Evolutionary conservation across 2,113 vertebrate genomes (phyloP), one percentile per base, ranked within the genome.

Genomic region (Sinocyclocheilus grahami): DNA sequence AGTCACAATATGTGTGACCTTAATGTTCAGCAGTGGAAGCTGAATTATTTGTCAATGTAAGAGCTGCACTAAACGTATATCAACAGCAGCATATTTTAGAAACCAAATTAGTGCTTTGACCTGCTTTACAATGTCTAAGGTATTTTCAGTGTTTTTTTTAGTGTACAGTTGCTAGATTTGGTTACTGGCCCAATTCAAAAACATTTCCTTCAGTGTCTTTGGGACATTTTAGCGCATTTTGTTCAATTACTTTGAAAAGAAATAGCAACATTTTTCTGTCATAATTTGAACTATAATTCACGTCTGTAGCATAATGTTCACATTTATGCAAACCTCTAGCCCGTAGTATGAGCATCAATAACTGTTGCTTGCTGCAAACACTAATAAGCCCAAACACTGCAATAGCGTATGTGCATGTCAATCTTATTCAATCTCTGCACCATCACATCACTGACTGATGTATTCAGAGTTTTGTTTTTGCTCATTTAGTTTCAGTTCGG

Each of bases 401-500:
- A 37, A 30, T 71, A 20, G 7, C 10, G 3, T 69, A 30, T 71
- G 67, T 20, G 67, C 67, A 18, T 72, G 33, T n/a, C 37, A 75
- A 75, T 75, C 48, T 7, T 24, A 14, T 48, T 46, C 22, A 75
- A 60, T 62, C 27, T 39, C 30, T 62, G 30, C 55, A 60, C 20
- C 4, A 22, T 79, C 30, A 79, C n/a, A 79, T 37, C 77, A 39
- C 5, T 60, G 77, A 22, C 18, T 60, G 72, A 60, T 22, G 77
- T 79, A n/a, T 51, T 76, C 42, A 27, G n/a, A 48, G 74, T 76
- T 51, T 60, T 79, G 53, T 37, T 62, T 39, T 79, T 79, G 78
- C 78, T 79, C 55, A 62, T 42, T 79, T 62, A 37, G 30, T 42
- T 79, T 79, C 27, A 62, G 74, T 76, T 48, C 0, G 42, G n/a